These are phyloP conservation scores for Stenodema calcarata DNA, from an alignment of 2,888 invertebrate species.

Conservation along the genomic window DNA sequence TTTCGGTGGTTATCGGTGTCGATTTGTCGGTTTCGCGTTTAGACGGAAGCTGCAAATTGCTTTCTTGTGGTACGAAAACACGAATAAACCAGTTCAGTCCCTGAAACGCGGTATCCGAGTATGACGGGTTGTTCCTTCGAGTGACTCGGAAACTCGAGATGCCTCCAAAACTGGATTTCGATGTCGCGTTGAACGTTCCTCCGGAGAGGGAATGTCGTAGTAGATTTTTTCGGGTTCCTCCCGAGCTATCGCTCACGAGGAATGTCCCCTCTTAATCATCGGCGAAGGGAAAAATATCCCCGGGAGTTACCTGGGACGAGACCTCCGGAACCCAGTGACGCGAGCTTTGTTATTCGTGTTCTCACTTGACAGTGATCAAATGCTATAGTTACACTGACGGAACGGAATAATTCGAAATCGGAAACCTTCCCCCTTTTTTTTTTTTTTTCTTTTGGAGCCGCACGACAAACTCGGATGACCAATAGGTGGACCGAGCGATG, in stretches of 20 bases:
- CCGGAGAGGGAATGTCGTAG: neutral
- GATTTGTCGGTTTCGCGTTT: too few species aligned
- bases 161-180: neutral
- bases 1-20: too few species aligned
- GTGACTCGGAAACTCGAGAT: neutral
- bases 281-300: neutral
- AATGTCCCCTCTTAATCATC: constrained; percentile 27
- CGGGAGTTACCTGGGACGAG: neutral
- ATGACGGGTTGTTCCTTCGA: too few species aligned
- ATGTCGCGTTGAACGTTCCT: neutral
- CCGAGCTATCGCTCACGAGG: constrained; percentile 22
- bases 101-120: too few species aligned
- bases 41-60: too few species aligned
- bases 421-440: neutral
- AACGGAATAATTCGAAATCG: neutral
- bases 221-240: neutral
- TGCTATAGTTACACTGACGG: neutral
- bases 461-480: neutral
- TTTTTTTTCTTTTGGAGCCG: too few species aligned
- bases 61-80: too few species aligned
- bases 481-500: neutral
- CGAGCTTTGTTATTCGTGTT: neutral
- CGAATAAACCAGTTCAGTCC: too few species aligned
- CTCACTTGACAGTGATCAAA: neutral
- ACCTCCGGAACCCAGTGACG: neutral